Evolutionary conservation across 2,797 vertebrate genomes (phyloP), one percentile per base, ranked within the genome.

Genomic region (Channa striata): DNA sequence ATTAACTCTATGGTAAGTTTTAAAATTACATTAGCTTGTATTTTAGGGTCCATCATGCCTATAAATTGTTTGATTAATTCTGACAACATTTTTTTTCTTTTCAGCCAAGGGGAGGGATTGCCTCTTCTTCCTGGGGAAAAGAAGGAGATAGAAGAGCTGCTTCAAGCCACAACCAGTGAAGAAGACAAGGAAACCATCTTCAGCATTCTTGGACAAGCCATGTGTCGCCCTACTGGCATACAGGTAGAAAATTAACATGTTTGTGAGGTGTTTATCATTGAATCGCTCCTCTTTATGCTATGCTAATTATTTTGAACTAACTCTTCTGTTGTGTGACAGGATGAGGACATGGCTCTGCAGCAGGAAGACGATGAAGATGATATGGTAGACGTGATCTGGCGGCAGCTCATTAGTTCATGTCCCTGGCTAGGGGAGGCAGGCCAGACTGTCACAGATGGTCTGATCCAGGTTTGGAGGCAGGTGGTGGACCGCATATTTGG

Each of bases 401-500:
- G 96, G 36, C 98, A 98, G 39, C 93, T 99, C 62, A 92, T 97
- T 65, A 86, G 92, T 33, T 97, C 94, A 1, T 99, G 98, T 81
- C 96, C 98, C 0, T 99, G 97, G 97, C 95, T 99, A 69, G 95
- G 91, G 9, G 97, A 99, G 48, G 95, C 95, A 1, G 95, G 96
- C 77, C 97, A 97, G 79, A 83, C 82, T 5, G 95, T 97, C 44
- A 96, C 95, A 0, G 97, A 99, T 33, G 96, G 98, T 14, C 94
- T 99, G 72, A 97, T 99, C 84, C 90, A 92, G 74, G 96, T 99
- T 53, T 99, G 98, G 98, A 94, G 97, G 67, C 95, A 94, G 64
- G 97, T 99, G 25, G 97, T 98, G 40, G 96, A 97, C 76, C 94
- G 98, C 44, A 98, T 99, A 85, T 99, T 99, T 82, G 98, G 97